Percentiles rank a stretch among this genome's conserved stretches.
Evolutionary conservation across 2,888 invertebrate species (phyloP).

Genomic region (Diarsia mendica): DNA sequence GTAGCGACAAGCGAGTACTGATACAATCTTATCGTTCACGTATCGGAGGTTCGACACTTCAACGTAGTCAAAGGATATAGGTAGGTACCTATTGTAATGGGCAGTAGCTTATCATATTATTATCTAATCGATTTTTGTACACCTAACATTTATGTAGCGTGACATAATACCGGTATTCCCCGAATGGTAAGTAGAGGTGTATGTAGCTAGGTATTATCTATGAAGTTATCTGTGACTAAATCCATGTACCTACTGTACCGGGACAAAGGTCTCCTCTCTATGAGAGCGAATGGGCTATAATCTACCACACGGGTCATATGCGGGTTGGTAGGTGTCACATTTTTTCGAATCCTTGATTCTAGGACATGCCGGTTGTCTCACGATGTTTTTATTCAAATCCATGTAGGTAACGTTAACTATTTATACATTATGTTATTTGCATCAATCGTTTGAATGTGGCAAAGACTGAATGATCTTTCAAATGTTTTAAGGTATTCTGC

Average conservation of each 20-base stretch:
- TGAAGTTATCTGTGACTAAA: neutral
- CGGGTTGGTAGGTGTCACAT: too few species aligned
- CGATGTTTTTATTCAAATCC: too few species aligned
- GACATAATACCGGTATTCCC: slow-evolving; percentile 3
- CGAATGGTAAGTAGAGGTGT: neutral
- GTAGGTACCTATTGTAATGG: neutral
- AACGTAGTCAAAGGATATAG: slow-evolving; percentile 5
- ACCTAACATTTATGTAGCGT: neutral
- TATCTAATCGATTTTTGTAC: slow-evolving; percentile 2
- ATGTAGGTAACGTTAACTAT: neutral
- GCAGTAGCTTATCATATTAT: neutral
- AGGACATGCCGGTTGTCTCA: too few species aligned
- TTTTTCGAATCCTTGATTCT: too few species aligned
- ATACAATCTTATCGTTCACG: slow-evolving; percentile 47
- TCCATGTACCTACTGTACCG: too few species aligned
- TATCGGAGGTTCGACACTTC: slow-evolving; percentile 27
- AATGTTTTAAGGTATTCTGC: neutral
- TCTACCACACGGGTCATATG: too few species aligned
- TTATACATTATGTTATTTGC: neutral
- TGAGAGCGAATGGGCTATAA: too few species aligned
- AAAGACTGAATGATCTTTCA: neutral
- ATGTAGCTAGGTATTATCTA: neutral
- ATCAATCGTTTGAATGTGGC: neutral
- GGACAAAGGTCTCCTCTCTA: too few species aligned
- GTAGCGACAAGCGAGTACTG: slow-evolving; percentile 18